These are phyloP conservation scores for Epinephelus awoara DNA, from an alignment of 2,797 vertebrate genomes.

Conservation along the genomic window DNA sequence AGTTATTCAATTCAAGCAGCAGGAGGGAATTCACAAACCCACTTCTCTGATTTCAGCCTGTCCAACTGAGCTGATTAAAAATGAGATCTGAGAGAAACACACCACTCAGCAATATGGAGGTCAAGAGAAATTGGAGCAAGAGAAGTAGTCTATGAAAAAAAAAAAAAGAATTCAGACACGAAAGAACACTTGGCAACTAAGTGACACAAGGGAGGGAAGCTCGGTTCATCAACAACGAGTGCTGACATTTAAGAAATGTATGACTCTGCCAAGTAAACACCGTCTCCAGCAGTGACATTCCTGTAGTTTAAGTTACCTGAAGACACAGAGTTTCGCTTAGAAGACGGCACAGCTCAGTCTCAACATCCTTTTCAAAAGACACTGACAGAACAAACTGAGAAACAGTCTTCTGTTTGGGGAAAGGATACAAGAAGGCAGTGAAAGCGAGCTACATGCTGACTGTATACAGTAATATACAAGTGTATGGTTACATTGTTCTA, in stretches of 20 bases:
- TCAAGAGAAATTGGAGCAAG: slow-evolving; percentile 56
- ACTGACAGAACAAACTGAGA: slow-evolving; percentile 30
- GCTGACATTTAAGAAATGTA: slow-evolving; percentile 39
- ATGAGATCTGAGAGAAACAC: slow-evolving; percentile 52
- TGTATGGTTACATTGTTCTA: background rate
- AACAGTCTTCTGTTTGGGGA: background rate
- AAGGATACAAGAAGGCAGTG: slow-evolving; percentile 7
- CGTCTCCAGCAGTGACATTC: slow-evolving; percentile 46
- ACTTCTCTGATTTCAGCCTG: slow-evolving; percentile 49
- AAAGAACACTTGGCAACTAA: slow-evolving; percentile 44
- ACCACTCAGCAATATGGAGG: slow-evolving; percentile 47
- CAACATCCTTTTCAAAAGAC: slow-evolving; percentile 22
- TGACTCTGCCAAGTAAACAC: slow-evolving; percentile 57
- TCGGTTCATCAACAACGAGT: slow-evolving; percentile 49
- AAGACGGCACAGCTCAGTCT: slow-evolving; percentile 29
- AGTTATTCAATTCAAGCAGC: slow-evolving; percentile 53
- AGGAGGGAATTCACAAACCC: slow-evolving; percentile 56
- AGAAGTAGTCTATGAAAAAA: slow-evolving; percentile 20
- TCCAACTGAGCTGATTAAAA: slow-evolving; percentile 54
- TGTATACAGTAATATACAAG: background rate
- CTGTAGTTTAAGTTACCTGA: slow-evolving; percentile 51
- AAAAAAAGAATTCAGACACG: slow-evolving; percentile 15
- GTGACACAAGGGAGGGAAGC: slow-evolving; percentile 38
- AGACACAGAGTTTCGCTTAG: slow-evolving; percentile 31
- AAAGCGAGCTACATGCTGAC: background rate